Evolutionary conservation across 2,113 vertebrate genomes (phyloP).

Genomic region (Hippopotamus amphibius): DNA sequence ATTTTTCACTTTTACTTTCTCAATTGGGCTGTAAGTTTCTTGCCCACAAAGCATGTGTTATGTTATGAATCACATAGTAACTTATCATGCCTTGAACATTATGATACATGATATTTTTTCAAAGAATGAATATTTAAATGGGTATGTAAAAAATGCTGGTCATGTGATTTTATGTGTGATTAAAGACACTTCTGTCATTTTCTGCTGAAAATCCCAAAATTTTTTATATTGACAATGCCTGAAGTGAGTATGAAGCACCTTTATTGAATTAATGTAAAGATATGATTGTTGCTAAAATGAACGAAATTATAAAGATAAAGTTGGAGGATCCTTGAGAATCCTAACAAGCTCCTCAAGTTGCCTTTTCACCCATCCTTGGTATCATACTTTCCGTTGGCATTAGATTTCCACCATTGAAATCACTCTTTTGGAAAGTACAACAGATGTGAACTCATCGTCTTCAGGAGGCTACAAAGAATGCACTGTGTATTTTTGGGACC

Average conservation of each 20-base stretch:
- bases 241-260: background rate
- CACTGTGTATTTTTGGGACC: background rate
- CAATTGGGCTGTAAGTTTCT: background rate
- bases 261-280: background rate
- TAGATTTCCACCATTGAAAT: background rate
- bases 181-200: background rate
- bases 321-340: background rate
- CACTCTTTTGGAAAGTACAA: background rate
- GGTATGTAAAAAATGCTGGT: background rate
- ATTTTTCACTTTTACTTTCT: background rate
- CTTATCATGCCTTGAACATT: background rate
- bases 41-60: background rate
- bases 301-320: background rate
- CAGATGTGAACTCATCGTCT: background rate
- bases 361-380: background rate
- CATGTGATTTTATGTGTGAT: background rate
- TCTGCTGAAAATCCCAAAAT: background rate
- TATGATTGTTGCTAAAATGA: background rate
- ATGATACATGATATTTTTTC: background rate
- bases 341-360: background rate
- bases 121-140: conserved; percentile 10
- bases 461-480: background rate
- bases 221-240: background rate
- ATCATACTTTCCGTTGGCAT: background rate
- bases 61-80: background rate